phyloP scores from a whole-genome alignment of 30 jellyfish, hydroid and myxozoan genomes.

The Mastigias papua region DNA sequence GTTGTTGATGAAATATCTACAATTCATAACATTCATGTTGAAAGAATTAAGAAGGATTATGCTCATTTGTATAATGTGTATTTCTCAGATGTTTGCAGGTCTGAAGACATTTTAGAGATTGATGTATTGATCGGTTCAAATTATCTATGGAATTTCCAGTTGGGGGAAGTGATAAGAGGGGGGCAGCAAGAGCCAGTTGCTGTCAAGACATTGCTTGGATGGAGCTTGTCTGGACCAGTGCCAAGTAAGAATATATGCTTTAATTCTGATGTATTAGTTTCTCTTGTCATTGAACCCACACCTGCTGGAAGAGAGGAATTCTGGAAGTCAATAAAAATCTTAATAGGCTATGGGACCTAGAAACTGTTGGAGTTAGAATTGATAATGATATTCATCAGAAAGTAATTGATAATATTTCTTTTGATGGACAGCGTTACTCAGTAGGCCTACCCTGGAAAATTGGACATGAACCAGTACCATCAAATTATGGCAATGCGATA shows the following conservation, averaged over 20 bases:
- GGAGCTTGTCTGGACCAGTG: conserved; percentile 50
- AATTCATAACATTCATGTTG: conserved; percentile 51
- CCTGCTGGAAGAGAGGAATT: conserved; percentile 20
- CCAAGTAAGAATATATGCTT: conserved; percentile 18
- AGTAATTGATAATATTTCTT: conserved; percentile 33
- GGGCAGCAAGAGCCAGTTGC: conserved; percentile 77
- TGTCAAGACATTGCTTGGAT: conserved; percentile 58
- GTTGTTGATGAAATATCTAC: conserved; percentile 60
- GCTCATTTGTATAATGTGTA: conserved; percentile 2
- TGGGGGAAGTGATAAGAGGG: conserved; percentile 53
- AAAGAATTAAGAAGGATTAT: conserved; percentile 28
- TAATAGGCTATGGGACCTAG: conserved; percentile 59
- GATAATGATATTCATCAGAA: conserved; percentile 52
- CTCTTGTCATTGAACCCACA: conserved; percentile 31
- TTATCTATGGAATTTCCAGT: conserved; percentile 40
- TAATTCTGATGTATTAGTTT: conserved; percentile 14
- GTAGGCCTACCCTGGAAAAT: conserved; percentile 73
- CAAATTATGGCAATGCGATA: background rate
- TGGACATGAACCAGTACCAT: conserved; percentile 48
- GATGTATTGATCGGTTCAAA: conserved; percentile 30
- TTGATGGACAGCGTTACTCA: conserved; percentile 49
- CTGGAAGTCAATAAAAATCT: conserved; percentile 5
- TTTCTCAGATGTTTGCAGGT: conserved; percentile 58
- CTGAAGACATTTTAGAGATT: conserved; percentile 31
- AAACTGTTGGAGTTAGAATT: conserved; percentile 44